A percentile compares a stretch with the other conserved stretches of the same genome.
Conservation (phyloP, 2,888 invertebrate genomes). For the Cheiracanthium punctorium region DNA sequence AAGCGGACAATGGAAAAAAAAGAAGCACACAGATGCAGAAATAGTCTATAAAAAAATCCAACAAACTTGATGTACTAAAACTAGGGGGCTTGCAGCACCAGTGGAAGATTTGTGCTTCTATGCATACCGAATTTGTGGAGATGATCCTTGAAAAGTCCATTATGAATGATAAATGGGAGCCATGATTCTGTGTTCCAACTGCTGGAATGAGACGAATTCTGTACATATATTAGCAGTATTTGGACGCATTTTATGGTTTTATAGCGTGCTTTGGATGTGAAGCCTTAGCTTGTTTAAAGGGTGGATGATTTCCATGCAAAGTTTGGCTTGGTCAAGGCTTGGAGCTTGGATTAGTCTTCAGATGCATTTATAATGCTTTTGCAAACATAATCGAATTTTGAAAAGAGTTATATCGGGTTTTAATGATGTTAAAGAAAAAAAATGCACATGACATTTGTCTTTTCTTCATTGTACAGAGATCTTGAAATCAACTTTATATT, state of each 20-base stretch:
- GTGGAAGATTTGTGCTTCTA: background rate
- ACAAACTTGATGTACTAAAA: background rate
- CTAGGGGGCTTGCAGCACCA: background rate
- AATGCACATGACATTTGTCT: no score
- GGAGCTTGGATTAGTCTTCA: no score
- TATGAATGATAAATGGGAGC: constrained; percentile 38
- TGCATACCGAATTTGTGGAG: background rate
- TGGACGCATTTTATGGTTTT: background rate
- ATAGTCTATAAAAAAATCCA: constrained; percentile 18
- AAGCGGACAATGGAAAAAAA: constrained; percentile 20
- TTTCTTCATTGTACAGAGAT: no score
- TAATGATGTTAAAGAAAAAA: no score
- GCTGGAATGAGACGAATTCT: constrained; percentile 20
- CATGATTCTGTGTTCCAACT: constrained; percentile 24
- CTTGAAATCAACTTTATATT: no score
- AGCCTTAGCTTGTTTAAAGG: background rate
- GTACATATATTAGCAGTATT: background rate
- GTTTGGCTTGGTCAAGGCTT: no score
- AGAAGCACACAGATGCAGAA: background rate
- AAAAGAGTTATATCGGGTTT: no score
- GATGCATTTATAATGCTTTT: no score
- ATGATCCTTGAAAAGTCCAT: background rate
- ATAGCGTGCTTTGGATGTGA: background rate
- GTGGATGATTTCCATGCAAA: background rate
- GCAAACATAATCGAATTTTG: no score